phyloP scores from a whole-genome alignment of 2,113 vertebrate species.

The Myodes glareolus region DNA sequence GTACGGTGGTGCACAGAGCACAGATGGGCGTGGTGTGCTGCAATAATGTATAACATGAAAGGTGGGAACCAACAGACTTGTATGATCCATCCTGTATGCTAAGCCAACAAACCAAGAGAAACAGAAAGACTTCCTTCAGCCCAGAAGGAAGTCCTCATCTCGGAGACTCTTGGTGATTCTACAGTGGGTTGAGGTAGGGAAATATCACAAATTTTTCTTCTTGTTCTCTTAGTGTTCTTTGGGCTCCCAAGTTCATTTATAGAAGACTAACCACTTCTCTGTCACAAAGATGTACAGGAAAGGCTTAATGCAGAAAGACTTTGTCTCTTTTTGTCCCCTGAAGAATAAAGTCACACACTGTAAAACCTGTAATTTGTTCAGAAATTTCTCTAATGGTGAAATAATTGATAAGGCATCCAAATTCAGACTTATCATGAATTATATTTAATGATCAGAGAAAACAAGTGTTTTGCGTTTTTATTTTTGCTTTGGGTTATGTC shows the following conservation, averaged over 20 bases:
- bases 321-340: background rate
- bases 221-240: background rate
- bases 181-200: rapidly evolving
- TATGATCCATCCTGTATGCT: background rate
- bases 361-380: background rate
- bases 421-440: background rate
- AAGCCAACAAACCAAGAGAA: constrained; percentile 45
- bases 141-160: background rate
- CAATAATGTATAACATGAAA: constrained; percentile 40
- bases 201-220: background rate
- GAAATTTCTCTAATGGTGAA: background rate
- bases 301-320: background rate
- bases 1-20: no score
- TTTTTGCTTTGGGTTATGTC: constrained; percentile 17
- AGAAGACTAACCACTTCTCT: background rate
- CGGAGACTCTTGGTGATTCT: background rate
- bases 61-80: background rate
- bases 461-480: background rate
- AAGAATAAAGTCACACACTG: background rate
- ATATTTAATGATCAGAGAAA: background rate
- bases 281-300: background rate
- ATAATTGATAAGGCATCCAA: background rate
- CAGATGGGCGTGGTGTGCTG: rapidly evolving
- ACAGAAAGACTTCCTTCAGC: constrained; percentile 17
- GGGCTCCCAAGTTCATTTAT: background rate